Conservation (phyloP, 2,888 invertebrate genomes). For the Chrysina gloriosa region DNA sequence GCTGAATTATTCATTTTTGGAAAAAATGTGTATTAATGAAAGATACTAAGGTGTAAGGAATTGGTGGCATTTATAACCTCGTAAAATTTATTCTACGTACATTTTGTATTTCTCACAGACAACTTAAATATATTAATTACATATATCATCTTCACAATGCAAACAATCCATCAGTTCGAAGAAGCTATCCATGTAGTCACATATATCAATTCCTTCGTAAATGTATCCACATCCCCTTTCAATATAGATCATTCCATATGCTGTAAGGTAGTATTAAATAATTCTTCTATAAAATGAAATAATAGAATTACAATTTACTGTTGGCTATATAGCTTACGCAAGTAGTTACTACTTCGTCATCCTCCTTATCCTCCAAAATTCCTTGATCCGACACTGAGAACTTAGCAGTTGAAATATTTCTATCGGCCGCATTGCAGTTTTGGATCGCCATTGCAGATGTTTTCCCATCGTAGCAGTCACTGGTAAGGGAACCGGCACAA, state of each 20-base stretch:
- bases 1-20: too few species aligned
- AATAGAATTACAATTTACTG: constrained; percentile 15
- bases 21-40: too few species aligned
- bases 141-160: constrained; percentile 30
- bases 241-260: constrained; percentile 33
- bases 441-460: constrained; percentile 42
- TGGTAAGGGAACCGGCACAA: constrained; percentile 43
- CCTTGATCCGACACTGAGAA: constrained; percentile 14
- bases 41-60: too few species aligned
- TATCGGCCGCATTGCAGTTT: constrained; percentile 40
- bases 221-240: constrained; percentile 41
- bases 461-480: constrained; percentile 45
- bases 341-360: constrained; percentile 25
- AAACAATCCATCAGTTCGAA: constrained; percentile 22
- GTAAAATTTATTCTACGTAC: too few species aligned
- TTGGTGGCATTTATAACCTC: too few species aligned
- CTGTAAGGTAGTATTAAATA: constrained; percentile 5
- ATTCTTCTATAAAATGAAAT: background rate
- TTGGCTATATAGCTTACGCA: constrained; percentile 29
- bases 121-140: constrained; percentile 28
- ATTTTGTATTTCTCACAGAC: background rate
- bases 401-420: constrained; percentile 38
- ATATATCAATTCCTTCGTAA: constrained; percentile 40
- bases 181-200: constrained; percentile 31
- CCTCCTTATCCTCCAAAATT: constrained; percentile 4